A percentile compares a stretch with the other conserved stretches of the same genome.
Conservation (phyloP, 2,113 vertebrate species). For the Pseudorectes ferrugineus region DNA sequence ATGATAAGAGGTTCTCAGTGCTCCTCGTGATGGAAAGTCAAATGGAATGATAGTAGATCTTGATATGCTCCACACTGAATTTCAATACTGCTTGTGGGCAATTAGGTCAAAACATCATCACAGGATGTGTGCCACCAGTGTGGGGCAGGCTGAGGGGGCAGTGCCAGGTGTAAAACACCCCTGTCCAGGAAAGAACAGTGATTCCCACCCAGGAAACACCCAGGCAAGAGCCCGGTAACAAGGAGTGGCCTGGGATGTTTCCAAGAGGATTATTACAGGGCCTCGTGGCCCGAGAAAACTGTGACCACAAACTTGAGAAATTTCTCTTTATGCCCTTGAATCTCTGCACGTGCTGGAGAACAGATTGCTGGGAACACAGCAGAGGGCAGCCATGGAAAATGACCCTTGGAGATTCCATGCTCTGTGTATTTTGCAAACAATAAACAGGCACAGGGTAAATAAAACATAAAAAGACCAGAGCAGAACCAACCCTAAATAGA, state of each 20-base stretch:
- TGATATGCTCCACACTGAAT: neutral
- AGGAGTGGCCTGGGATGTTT: neutral
- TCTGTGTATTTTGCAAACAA: slow-evolving; percentile 20
- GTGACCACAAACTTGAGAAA: neutral
- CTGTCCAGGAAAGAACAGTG: neutral
- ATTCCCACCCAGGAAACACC: neutral
- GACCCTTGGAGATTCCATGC: slow-evolving; percentile 9
- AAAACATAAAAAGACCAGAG: slow-evolving; percentile 41
- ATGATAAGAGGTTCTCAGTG: slow-evolving; percentile 1
- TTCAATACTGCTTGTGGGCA: neutral
- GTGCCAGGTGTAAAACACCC: neutral
- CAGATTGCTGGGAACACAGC: slow-evolving; percentile 3
- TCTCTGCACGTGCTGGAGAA: neutral
- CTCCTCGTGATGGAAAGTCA: slow-evolving; percentile 22
- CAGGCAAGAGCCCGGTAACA: neutral
- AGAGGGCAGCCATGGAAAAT: slow-evolving; percentile 39
- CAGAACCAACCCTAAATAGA: slow-evolving; percentile 9
- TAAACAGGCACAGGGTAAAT: slow-evolving; percentile 35
- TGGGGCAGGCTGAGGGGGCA: neutral
- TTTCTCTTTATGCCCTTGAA: neutral
- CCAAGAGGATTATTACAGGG: neutral
- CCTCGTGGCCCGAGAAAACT: neutral
- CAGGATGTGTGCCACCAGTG: neutral
- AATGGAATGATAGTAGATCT: neutral
- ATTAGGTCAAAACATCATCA: neutral